phyloP scores from a whole-genome alignment of 2,113 vertebrate genomes.

The Paraplagusia blochii region DNA sequence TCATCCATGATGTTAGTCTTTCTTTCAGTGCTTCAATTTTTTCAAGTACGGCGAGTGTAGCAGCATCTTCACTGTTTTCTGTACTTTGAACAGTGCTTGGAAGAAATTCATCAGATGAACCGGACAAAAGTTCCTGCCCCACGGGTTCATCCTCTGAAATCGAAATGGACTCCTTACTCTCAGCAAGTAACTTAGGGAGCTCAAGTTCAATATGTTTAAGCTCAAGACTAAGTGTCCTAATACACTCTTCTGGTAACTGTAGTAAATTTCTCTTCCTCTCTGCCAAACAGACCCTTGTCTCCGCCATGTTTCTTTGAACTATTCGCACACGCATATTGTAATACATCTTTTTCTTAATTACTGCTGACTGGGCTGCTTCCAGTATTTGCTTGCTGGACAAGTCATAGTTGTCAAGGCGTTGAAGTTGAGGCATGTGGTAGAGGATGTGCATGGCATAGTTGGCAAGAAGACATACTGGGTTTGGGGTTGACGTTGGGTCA shows the following conservation, averaged over 20 bases:
- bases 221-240: conserved; percentile 72
- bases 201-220: conserved; percentile 79
- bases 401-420: conserved; percentile 81
- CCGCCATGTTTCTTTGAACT: conserved; percentile 73
- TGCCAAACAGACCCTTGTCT: conserved; percentile 69
- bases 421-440: conserved; percentile 85
- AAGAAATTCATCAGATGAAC: conserved; percentile 29
- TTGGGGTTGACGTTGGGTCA: conserved; percentile 80
- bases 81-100: conserved; percentile 9
- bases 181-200: conserved; percentile 54
- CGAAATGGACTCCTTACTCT: conserved; percentile 40
- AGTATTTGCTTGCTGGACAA: conserved; percentile 81
- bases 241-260: conserved; percentile 76
- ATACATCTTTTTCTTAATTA: conserved; percentile 89
- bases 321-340: conserved; percentile 86
- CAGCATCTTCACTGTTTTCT: conserved; percentile 32
- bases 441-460: conserved; percentile 86
- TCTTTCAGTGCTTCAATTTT: conserved; percentile 76
- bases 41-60: conserved; percentile 63
- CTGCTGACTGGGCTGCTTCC: conserved; percentile 82
- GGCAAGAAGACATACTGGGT: conserved; percentile 84
- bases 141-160: conserved; percentile 17
- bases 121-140: conserved; percentile 14
- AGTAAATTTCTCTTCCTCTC: conserved; percentile 73
- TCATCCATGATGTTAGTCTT: conserved; percentile 73